phyloP scores from a whole-genome alignment of 1,140 invertebrate species.

The Macrotrachela quadricornifera region DNA sequence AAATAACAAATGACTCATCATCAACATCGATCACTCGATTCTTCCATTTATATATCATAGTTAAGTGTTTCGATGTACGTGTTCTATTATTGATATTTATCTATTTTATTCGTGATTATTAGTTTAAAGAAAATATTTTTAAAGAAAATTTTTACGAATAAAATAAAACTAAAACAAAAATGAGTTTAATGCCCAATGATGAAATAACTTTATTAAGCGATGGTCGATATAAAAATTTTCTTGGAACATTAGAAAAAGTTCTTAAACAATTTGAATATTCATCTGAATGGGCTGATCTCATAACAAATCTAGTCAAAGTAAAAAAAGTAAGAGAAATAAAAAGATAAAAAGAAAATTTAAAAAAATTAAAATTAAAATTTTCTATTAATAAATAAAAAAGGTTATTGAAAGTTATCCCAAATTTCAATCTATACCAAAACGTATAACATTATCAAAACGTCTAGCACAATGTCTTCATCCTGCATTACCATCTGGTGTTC shows the following conservation, averaged over 20 bases:
- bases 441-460: conserved; percentile 71
- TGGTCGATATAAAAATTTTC: conserved; percentile 50
- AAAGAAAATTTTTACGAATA: too few relatives aligned
- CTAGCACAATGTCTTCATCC: conserved; percentile 86
- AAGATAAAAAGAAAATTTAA: too few relatives aligned
- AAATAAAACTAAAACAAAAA: not conserved
- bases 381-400: conserved; percentile 53
- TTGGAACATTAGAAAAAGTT: conserved; percentile 60
- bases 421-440: conserved; percentile 64
- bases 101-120: too few relatives aligned
- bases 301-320: conserved; percentile 68
- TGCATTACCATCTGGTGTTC: conserved; percentile 61
- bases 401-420: conserved; percentile 41
- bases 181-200: conserved; percentile 3
- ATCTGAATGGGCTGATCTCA: conserved; percentile 83
- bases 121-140: too few relatives aligned
- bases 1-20: too few relatives aligned
- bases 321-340: conserved; percentile 66
- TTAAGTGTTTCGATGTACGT: too few relatives aligned
- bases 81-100: too few relatives aligned
- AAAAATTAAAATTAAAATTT: conserved; percentile 10
- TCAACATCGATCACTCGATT: too few relatives aligned
- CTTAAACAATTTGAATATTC: conserved; percentile 76
- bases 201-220: conserved; percentile 5
- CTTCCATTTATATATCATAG: too few relatives aligned